These are phyloP conservation scores for Nipponacmea schrenckii DNA, from an alignment of 2,888 invertebrate genomes.

Conservation along the genomic window DNA sequence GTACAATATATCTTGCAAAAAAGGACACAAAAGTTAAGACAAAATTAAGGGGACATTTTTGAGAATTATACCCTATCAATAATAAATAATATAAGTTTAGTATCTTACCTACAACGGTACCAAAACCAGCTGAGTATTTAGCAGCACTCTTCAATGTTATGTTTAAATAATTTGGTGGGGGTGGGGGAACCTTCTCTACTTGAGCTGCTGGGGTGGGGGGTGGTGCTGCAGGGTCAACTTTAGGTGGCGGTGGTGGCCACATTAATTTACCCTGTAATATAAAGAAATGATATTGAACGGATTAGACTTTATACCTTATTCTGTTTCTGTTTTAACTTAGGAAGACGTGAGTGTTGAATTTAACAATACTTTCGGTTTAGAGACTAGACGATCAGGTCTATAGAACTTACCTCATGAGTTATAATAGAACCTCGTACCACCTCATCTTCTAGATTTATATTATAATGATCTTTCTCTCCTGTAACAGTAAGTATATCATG, in stretches of 20 bases:
- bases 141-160: conserved; percentile 71
- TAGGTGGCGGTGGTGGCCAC: conserved; percentile 72
- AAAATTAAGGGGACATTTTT: too few species aligned
- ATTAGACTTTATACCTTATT: neutral
- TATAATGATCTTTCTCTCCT: conserved; percentile 82
- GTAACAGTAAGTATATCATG: too few species aligned
- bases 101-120: conserved; percentile 44
- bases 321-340: too few species aligned
- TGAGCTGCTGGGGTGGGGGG: conserved; percentile 46
- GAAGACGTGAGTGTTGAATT: too few species aligned
- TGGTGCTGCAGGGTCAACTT: conserved; percentile 70
- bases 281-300: neutral
- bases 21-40: too few species aligned
- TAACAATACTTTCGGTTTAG: too few species aligned
- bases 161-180: conserved; percentile 76
- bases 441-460: conserved; percentile 85
- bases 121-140: conserved; percentile 62
- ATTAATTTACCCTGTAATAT: neutral
- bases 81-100: too few species aligned
- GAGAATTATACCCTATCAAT: too few species aligned
- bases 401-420: conserved; percentile 70
- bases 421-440: conserved; percentile 86
- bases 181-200: conserved; percentile 47
- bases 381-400: too few species aligned
- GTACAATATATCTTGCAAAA: too few species aligned